Percentiles rank a stretch among this genome's conserved stretches.
These are phyloP conservation scores for Lepidostoma basale DNA, from an alignment of 1,140 invertebrate species.

Conservation along the genomic window DNA sequence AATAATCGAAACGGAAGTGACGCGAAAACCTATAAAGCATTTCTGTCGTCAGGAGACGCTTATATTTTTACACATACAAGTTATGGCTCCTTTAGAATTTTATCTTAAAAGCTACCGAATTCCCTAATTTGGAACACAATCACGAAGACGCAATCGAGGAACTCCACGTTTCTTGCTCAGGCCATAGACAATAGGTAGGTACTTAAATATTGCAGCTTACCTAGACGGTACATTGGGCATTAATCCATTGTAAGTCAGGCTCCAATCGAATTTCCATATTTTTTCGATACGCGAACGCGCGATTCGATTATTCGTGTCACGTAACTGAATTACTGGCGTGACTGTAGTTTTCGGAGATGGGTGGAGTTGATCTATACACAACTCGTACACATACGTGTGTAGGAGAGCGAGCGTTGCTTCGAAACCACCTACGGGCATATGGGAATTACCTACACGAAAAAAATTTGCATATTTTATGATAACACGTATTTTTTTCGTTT, in stretches of 20 bases:
- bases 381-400: no score
- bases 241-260: constrained; percentile 17
- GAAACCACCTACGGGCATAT: constrained; percentile 39
- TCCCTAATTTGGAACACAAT: constrained; percentile 6
- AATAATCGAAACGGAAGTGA: no score
- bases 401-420: neutral
- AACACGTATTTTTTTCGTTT: constrained; percentile 37
- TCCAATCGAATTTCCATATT: constrained; percentile 24
- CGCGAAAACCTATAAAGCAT: no score
- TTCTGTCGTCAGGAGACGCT: no score
- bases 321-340: constrained; percentile 26
- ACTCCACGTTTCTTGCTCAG: neutral
- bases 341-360: constrained; percentile 17
- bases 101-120: no score
- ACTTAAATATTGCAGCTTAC: no score
- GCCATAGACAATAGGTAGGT: neutral
- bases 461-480: constrained; percentile 47
- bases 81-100: no score
- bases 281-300: constrained; percentile 7
- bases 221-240: neutral
- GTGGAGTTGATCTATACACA: constrained; percentile 5
- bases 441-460: constrained; percentile 36
- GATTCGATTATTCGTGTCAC: constrained; percentile 19
- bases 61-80: no score
- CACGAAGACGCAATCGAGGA: constrained; percentile 10